A percentile compares a stretch with the other conserved stretches of the same genome.
Conservation (phyloP, 1,140 invertebrate species). For the Anastrepha obliqua region DNA sequence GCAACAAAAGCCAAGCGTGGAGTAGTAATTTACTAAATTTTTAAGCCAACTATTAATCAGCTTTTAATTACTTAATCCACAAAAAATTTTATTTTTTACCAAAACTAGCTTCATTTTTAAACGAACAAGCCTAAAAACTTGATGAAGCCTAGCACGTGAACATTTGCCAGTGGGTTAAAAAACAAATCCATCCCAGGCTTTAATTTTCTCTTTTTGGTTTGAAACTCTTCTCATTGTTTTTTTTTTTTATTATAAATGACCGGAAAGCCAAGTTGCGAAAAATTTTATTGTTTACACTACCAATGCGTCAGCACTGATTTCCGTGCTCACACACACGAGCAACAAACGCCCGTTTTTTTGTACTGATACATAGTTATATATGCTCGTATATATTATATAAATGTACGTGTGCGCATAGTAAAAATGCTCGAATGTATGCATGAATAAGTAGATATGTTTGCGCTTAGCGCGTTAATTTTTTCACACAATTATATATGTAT, state of each 20-base stretch:
- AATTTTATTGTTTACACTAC: conserved; percentile 2
- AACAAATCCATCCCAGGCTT: no score
- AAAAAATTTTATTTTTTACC: no score
- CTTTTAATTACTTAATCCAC: no score
- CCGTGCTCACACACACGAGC: not conserved
- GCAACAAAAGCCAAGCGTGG: no score
- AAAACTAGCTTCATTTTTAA: no score
- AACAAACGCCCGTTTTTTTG: not conserved
- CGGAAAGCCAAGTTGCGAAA: conserved; percentile 16
- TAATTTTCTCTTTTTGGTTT: no score
- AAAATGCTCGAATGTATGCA: not conserved
- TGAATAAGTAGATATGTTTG: not conserved
- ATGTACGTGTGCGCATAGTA: no score
- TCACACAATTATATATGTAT: not conserved
- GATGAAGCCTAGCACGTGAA: not conserved
- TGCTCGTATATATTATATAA: not conserved
- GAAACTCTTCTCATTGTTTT: not conserved
- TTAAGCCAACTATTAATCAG: no score
- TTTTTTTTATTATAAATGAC: not conserved
- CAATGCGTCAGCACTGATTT: not conserved
- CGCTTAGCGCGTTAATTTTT: not conserved
- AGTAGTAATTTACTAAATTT: no score
- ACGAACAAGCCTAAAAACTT: no score
- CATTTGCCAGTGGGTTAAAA: not conserved
- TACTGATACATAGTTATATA: not conserved